A percentile compares a stretch with the other conserved stretches of the same genome.
Conservation (phyloP, 2,888 invertebrate genomes). For the Xestia rhomboidea region DNA sequence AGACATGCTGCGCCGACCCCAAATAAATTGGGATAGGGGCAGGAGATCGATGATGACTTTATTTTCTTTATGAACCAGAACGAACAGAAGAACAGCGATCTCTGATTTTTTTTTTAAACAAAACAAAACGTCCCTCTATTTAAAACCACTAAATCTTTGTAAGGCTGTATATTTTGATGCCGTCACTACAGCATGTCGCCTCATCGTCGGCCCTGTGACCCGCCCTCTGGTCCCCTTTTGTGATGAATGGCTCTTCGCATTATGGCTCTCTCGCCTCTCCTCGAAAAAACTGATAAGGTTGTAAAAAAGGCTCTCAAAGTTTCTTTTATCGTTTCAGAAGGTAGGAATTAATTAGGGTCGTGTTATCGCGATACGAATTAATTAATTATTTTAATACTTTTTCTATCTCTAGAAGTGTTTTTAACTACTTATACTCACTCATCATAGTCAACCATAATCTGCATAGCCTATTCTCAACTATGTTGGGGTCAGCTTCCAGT, state of each 20-base stretch:
- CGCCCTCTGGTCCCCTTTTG: conserved; percentile 40
- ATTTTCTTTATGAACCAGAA: not conserved
- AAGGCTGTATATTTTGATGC: conserved; percentile 36
- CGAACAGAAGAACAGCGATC: not conserved
- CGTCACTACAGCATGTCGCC: conserved; percentile 41
- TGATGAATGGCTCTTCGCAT: conserved; percentile 56
- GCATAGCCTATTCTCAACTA: not conserved
- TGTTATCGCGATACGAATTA: not conserved
- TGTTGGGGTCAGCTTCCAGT: not conserved
- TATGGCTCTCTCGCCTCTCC: conserved; percentile 31
- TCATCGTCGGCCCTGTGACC: conserved; percentile 47
- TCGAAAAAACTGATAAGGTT: conserved; percentile 35
- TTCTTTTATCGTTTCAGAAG: conserved; percentile 29
- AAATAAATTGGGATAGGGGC: too few species aligned
- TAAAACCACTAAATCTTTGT: conserved; percentile 25
- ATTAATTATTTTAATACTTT: not conserved
- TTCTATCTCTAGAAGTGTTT: not conserved
- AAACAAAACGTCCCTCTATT: not conserved
- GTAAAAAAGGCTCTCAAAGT: conserved; percentile 43
- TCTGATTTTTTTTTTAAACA: not conserved
- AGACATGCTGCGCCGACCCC: too few species aligned
- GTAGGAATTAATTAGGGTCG: conserved; percentile 18
- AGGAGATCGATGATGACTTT: too few species aligned
- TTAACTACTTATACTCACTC: not conserved
- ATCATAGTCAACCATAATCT: not conserved